A percentile compares a stretch with the other conserved stretches of the same genome.
Evolutionary conservation across 2,888 invertebrate species (phyloP).

Genomic region (Allacma fusca): DNA sequence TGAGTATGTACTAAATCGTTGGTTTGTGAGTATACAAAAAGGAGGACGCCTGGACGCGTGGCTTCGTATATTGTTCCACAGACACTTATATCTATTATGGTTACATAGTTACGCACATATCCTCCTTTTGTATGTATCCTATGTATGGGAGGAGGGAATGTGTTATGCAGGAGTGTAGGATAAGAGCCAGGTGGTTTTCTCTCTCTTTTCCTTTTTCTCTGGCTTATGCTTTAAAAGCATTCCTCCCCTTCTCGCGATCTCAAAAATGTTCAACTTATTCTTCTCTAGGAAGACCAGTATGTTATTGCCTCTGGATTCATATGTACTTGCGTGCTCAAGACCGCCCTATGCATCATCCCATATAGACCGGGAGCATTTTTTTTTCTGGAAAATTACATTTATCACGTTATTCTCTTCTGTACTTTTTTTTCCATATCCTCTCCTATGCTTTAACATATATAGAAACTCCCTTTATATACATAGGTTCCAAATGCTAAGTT

Average conservation of each 20-base stretch:
- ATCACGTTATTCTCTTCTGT: slow-evolving; percentile 17
- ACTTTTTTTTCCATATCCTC: not conserved
- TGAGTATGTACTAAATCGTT: slow-evolving; percentile 24
- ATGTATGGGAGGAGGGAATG: not conserved
- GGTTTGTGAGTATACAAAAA: slow-evolving; percentile 23
- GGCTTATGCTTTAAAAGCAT: slow-evolving; percentile 29
- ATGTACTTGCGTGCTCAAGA: not conserved
- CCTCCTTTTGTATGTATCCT: not conserved
- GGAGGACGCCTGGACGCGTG: slow-evolving; percentile 40
- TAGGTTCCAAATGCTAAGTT: too few relatives aligned
- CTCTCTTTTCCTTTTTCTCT: slow-evolving; percentile 43
- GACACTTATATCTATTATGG: too few relatives aligned
- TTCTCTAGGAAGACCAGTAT: not conserved
- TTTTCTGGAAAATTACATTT: slow-evolving; percentile 22
- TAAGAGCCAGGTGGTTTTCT: slow-evolving; percentile 44
- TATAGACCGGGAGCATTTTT: slow-evolving; percentile 17
- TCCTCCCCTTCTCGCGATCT: slow-evolving; percentile 43
- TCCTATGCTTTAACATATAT: not conserved
- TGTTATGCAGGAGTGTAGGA: slow-evolving; percentile 6
- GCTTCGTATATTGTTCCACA: slow-evolving; percentile 19
- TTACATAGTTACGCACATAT: too few relatives aligned
- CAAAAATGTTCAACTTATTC: slow-evolving; percentile 29
- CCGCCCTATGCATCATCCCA: not conserved
- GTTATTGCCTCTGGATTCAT: slow-evolving; percentile 14
- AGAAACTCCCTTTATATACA: too few relatives aligned